These are phyloP conservation scores for Cosmorhoe ocellata DNA, from an alignment of 2,888 invertebrate genomes.

Conservation along the genomic window DNA sequence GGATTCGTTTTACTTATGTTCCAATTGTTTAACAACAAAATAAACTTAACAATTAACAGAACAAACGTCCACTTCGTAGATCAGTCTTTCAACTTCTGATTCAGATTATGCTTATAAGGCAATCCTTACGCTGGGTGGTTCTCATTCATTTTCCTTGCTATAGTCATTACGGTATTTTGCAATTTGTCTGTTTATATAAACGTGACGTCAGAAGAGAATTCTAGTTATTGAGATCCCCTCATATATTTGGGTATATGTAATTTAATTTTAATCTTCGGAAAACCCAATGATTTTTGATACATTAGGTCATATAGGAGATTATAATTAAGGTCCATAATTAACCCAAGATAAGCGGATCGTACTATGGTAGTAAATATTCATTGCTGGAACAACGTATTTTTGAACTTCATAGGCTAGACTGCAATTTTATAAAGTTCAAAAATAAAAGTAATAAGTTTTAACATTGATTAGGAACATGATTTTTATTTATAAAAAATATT, in stretches of 20 bases:
- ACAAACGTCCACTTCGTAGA: constrained; percentile 38
- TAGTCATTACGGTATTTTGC: constrained; percentile 30
- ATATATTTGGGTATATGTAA: too few relatives aligned
- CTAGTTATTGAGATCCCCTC: not conserved
- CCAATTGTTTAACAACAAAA: too few relatives aligned
- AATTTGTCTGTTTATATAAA: constrained; percentile 3
- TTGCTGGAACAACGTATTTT: too few relatives aligned
- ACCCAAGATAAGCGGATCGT: too few relatives aligned
- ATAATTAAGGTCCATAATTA: too few relatives aligned
- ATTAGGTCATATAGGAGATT: too few relatives aligned
- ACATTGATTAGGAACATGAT: constrained; percentile 11
- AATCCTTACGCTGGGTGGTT: constrained; percentile 35
- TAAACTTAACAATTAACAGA: not conserved
- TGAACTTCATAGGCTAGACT: too few relatives aligned
- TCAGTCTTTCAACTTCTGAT: constrained; percentile 36
- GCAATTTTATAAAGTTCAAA: too few relatives aligned
- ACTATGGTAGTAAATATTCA: too few relatives aligned
- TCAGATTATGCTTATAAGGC: constrained; percentile 31
- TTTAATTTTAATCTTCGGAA: not conserved
- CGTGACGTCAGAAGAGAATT: constrained; percentile 9
- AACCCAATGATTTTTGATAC: not conserved
- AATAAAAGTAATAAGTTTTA: too few relatives aligned
- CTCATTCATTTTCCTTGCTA: constrained; percentile 27
- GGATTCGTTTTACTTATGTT: too few relatives aligned
- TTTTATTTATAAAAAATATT: not conserved